Conservation (phyloP, 2,888 invertebrate genomes). For the Zelleria hepariella region DNA sequence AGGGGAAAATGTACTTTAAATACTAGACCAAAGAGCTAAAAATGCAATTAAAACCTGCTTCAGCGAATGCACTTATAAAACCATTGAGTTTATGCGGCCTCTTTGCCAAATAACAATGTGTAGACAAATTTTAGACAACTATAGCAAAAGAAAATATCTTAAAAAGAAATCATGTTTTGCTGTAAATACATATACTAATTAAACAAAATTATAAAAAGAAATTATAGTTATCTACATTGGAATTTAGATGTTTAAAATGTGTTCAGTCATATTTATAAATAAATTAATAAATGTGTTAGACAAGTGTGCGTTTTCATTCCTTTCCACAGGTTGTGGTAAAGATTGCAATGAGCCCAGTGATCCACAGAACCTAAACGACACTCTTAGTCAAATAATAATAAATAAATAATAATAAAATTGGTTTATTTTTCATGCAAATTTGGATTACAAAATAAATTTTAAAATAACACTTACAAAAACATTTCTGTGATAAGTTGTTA, state of each 20-base stretch:
- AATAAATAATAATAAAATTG: no score
- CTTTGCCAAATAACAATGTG: neutral
- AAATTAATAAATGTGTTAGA: conserved; percentile 63
- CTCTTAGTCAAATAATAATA: no score
- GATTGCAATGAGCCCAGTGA: no score
- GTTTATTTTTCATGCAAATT: no score
- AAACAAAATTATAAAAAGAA: neutral
- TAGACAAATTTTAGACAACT: neutral
- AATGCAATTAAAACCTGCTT: neutral
- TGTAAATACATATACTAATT: neutral
- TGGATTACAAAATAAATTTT: no score
- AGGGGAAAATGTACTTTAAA: neutral
- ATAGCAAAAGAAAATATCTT: no score
- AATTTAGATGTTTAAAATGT: conserved; percentile 38
- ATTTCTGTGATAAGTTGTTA: no score
- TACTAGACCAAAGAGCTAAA: neutral
- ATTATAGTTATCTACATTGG: conserved; percentile 12
- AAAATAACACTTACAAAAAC: no score
- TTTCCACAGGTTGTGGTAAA: no score
- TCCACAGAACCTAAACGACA: neutral
- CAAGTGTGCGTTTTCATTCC: conserved; percentile 15
- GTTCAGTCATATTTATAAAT: conserved; percentile 47
- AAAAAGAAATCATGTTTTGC: no score
- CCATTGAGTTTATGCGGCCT: neutral
- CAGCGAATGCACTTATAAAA: neutral